These are phyloP conservation scores for Himalopsyche phryganea DNA, from an alignment of 1,140 invertebrate genomes.

Conservation along the genomic window DNA sequence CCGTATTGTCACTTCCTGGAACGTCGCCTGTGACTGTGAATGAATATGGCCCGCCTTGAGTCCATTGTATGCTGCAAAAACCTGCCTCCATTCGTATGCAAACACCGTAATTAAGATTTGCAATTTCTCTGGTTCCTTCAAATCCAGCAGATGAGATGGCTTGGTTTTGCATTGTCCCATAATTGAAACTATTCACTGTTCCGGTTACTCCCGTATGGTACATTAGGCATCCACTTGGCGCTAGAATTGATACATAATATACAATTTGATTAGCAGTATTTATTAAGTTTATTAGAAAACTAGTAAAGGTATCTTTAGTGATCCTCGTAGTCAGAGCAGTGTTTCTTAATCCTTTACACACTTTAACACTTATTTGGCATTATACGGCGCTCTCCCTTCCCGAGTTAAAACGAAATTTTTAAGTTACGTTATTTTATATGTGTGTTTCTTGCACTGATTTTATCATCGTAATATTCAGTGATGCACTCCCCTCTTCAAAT, in stretches of 20 bases:
- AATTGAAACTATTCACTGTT: conserved; percentile 74
- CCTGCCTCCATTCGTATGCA: conserved; percentile 65
- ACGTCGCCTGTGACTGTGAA: conserved; percentile 70
- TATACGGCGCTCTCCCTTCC: no score
- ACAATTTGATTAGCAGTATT: neutral
- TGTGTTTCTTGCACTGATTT: no score
- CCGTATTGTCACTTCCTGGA: conserved; percentile 52
- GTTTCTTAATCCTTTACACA: no score
- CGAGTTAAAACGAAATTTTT: no score
- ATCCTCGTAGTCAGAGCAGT: no score
- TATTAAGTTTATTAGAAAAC: neutral
- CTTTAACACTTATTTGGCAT: no score
- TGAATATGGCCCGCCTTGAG: conserved; percentile 52
- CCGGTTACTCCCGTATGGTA: conserved; percentile 65
- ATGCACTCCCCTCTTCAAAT: no score
- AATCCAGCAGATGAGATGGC: conserved; percentile 36
- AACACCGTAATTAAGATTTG: conserved; percentile 72
- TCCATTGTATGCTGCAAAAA: conserved; percentile 66
- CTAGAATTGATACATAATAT: conserved; percentile 44
- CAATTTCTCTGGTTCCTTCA: conserved; percentile 66
- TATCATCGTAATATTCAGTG: no score
- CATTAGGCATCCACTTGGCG: conserved; percentile 75
- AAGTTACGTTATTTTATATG: no score
- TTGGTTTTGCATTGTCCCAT: conserved; percentile 58
- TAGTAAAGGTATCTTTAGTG: neutral